Base-by-base conservation (phyloP, 2,113 vertebrate species). In the Smithornis capensis region DNA sequence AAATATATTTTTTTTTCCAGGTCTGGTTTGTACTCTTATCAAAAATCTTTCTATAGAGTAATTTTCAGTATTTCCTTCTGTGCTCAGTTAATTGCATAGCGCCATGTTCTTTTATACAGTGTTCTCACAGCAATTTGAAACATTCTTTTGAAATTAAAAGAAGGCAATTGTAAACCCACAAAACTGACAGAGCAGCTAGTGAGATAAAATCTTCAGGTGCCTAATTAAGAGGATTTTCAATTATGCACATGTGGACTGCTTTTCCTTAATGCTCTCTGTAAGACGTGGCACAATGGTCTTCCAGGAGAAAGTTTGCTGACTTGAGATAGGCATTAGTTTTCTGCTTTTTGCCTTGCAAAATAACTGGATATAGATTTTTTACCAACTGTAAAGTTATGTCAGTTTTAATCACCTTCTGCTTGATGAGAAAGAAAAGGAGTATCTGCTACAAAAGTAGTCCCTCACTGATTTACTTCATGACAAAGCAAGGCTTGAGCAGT, bases 181-280 rank as follows among this genome's bases (percentile, higher is more conserved):
- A 45, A 95, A 94, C 74, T 79, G 69, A 87, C 81, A 67, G 60
- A 87, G 40, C 52, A 73, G n/a, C 47, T 75, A 82, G 28, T 18
- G 64, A 94, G 87, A 84, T 87, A 85, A 71, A 64, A 93, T 87
- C 79, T 82, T 94, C 75, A 85, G 49, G 31, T 85, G 47, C 44
- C 29, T 85, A 33, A 10, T 19, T 83, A 64, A 82, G 28, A 65
- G 17, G 11, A 52, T 87, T 87, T 94, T 87, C 65, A 52, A 23
- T 77, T 81, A 42, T 15, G 42, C 29, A 19, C 17, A 6, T 4
- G 14, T 9, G 14, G 35, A 74, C 52, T 62, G 52, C 67, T 84
- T 91, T 81, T 79, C 53, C 52, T 81, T 50, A 59, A 53, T 60
- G 33, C 23, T 8, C 10, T 62, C 10, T 49, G 4, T 50, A 59